Conservation (phyloP, 2,797 vertebrate genomes). For the Hemitrygon akajei region DNA sequence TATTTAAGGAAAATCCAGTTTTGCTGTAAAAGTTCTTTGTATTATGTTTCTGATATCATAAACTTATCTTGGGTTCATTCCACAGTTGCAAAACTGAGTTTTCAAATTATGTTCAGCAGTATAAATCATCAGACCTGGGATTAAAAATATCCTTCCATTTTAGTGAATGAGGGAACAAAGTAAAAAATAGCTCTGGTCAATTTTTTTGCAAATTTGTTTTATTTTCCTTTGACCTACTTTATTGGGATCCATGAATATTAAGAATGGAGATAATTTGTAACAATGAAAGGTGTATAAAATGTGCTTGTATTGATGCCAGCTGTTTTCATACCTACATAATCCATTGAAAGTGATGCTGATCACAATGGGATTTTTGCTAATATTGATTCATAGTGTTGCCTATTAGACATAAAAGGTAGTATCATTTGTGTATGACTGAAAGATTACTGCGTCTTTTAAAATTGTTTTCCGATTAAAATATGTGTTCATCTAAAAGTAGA, state of each 20-base stretch:
- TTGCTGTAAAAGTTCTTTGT: not conserved
- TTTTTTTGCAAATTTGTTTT: not conserved
- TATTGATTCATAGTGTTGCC: not conserved
- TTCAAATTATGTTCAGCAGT: too few relatives aligned
- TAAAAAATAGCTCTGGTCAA: not conserved
- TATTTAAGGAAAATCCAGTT: not conserved
- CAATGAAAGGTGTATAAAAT: not conserved
- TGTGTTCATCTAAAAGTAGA: not conserved
- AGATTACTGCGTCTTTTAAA: not conserved
- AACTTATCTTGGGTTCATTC: not conserved
- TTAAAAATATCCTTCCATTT: not conserved
- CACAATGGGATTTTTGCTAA: not conserved
- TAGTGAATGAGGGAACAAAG: not conserved
- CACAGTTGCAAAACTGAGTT: not conserved
- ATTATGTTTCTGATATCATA: not conserved
- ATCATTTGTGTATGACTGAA: not conserved
- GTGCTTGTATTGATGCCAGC: not conserved
- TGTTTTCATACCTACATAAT: too few relatives aligned
- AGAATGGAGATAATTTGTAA: not conserved
- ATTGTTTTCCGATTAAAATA: not conserved
- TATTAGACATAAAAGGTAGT: not conserved
- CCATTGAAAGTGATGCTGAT: not conserved
- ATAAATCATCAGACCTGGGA: not conserved
- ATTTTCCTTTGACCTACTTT: not conserved
- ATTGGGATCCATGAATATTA: not conserved